Evolutionary conservation across 2,797 vertebrate species (phyloP), one percentile per base, ranked within the genome.

Genomic region (Tarsius wallacei): DNA sequence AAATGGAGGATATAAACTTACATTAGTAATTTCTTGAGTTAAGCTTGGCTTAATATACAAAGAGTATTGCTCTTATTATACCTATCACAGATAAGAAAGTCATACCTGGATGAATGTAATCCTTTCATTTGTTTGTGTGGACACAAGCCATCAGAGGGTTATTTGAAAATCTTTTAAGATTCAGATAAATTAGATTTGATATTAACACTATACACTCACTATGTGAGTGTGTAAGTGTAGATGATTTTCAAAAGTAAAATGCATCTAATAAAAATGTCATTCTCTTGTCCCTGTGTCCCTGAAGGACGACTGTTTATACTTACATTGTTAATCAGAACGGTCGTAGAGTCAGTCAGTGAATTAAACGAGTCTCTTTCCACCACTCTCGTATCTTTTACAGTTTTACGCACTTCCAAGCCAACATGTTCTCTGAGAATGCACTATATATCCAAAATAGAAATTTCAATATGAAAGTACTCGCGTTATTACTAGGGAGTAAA

Each of bases 11-110:
- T 80, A 83, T 97, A 98, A 96, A 95, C 90, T 87, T 94, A 82
- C 49, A 59, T 12, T 97, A 84, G 94, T 82, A 83, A 94, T 97
- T 93, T 89, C 19, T 93, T 94, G 77, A 98, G 91, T 96, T 97
- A 76, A 94, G 92, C 91, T 98, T 97, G 71, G 49, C 73, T 98
- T 97, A 96, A 63, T 83, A 98, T 95, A 74, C 90, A 78, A 97
- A 88, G 90, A 71, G 74, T 76, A 0, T 94, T 96, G 71, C 83
- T 94, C 70, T 17, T 80, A 31, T 36, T 94, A 90, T 86, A 91
- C 76, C 94, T 97, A 55, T 97, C 9, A 63, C 87, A 97, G 89
- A 92, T 96, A 89, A 97, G 93, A 92, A 91, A 91, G 87, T 66
- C 68, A 53, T 80, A 94, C 70, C 19, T 73, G 49, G 28, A 87